Base-by-base conservation (phyloP, 2,888 invertebrate species). In the Flabesymbios commensalis region DNA sequence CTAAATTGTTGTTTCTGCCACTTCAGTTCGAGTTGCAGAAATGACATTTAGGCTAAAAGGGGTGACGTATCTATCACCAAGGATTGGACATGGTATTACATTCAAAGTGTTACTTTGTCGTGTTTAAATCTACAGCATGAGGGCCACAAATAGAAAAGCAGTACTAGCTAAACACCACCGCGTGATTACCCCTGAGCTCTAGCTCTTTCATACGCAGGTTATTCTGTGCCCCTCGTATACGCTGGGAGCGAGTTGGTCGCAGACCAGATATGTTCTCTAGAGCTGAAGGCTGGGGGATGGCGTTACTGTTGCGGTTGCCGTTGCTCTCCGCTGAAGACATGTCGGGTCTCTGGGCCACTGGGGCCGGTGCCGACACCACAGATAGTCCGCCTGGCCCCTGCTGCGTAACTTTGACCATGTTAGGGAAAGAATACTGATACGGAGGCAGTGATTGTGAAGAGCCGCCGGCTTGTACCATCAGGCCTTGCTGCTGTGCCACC, bases 281-380 rank as follows among this genome's bases (percentile, higher is more conserved):
- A 7, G 76, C 74, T 10, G 76, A 77, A 7, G 75, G 65, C 19
- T 75, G 71, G 41, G 75, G 63, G 57, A 76, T 76, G 24, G 75
- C 53, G 39, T 22, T 22, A 5, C n/a, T 28, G 31, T 7, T 53
- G n/a, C 14, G 42, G 2, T 49, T 28, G 1, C 33, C 24, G 76
- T 75, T 22, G 77, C 76, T 39, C 54, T 24, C 60, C 48, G 36
- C 36, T 26, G 41, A 61, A 10, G 42, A 41, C 48, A 62, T 63
- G 33, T 78, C 79, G 32, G 77, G 78, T 54, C 78, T 70, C 62
- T 76, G 75, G 43, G 77, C 67, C 58, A 81, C 76, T 28, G 81
- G 80, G 41, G 79, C 80, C 57, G 81, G 80, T 52, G 79, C 79
- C 41, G 81, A 81, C 59, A 80, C 77, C 61, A 81, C 78, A 57